phyloP scores from a whole-genome alignment of 2,888 invertebrate species.

The Ectobius pallidus region DNA sequence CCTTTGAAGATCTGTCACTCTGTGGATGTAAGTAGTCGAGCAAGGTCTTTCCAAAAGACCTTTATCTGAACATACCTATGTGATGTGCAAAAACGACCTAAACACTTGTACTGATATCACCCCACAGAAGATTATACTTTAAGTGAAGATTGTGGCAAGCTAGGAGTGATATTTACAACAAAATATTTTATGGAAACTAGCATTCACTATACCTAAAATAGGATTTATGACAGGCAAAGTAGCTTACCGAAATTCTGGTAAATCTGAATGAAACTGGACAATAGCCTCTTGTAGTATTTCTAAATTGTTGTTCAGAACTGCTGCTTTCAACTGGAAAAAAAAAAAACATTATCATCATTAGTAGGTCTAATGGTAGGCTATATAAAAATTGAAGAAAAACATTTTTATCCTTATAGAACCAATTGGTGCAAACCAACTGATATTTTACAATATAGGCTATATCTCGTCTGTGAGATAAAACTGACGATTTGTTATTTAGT shows the following conservation, averaged over 20 bases:
- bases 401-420: neutral
- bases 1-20: too few relatives aligned
- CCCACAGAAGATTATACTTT: neutral
- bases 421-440: neutral
- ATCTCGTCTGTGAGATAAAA: neutral
- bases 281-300: conserved; percentile 76
- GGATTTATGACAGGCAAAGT: too few relatives aligned
- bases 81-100: neutral
- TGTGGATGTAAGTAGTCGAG: too few relatives aligned
- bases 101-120: neutral
- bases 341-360: conserved; percentile 23
- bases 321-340: conserved; percentile 82
- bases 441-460: neutral
- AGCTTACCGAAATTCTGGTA: conserved; percentile 96
- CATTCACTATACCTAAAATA: conserved; percentile 44
- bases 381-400: neutral
- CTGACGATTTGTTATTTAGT: neutral
- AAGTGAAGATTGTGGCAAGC: neutral
- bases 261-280: conserved; percentile 89
- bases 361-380: neutral
- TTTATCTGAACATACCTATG: too few relatives aligned
- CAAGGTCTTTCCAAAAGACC: too few relatives aligned
- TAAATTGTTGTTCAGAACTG: conserved; percentile 77
- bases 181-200: conserved; percentile 6
- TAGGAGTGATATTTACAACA: neutral